These are phyloP conservation scores for Dallia pectoralis DNA, from an alignment of 2,797 vertebrate species.

Conservation along the genomic window DNA sequence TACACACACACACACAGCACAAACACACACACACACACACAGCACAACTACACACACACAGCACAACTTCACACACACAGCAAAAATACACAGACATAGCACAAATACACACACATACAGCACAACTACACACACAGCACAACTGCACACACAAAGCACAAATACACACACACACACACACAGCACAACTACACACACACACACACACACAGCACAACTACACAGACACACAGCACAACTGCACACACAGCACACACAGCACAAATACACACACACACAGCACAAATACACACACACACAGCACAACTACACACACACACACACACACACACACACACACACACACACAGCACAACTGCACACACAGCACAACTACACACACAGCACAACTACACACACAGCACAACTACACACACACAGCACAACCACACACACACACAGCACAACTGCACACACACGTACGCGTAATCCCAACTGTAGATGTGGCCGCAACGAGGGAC, in stretches of 20 bases:
- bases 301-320: neutral
- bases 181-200: slow-evolving; percentile 9
- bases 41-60: slow-evolving; percentile 5
- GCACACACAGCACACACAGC: too few relatives aligned
- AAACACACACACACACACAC: slow-evolving; percentile 16
- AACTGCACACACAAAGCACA: too few relatives aligned
- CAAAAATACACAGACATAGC: neutral
- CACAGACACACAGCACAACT: neutral
- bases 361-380: too few relatives aligned
- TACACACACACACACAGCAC: too few relatives aligned
- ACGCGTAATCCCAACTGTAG: slow-evolving; percentile 17
- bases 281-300: too few relatives aligned
- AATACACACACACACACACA: slow-evolving; percentile 15
- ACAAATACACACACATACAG: neutral
- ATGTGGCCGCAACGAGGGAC: slow-evolving; percentile 68
- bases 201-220: neutral
- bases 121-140: slow-evolving; percentile 15
- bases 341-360: too few relatives aligned
- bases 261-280: too few relatives aligned
- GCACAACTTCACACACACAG: too few relatives aligned
- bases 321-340: too few relatives aligned
- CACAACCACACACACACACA: slow-evolving; percentile 20
- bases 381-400: neutral
- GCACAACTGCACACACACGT: slow-evolving; percentile 7
- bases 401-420: neutral